A percentile compares a stretch with the other conserved stretches of the same genome.
Evolutionary conservation across 35 echinoderm and acorn worm species (phyloP).

Genomic region (Strongylocentrotus purpuratus): DNA sequence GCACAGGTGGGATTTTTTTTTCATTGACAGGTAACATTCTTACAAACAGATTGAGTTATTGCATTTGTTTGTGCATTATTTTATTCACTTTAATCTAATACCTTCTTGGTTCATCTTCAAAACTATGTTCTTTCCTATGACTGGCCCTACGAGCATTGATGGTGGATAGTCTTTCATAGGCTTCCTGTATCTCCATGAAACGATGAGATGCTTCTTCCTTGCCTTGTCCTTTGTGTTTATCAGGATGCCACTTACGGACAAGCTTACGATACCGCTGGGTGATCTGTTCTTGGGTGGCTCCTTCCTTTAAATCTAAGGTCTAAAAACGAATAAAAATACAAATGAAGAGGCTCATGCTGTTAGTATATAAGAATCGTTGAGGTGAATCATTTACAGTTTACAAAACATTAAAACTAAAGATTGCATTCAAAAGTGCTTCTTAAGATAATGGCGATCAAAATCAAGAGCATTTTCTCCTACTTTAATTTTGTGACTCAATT

Average conservation of each 20-base stretch:
- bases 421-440: too few species aligned
- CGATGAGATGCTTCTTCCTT: conserved; percentile 73
- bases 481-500: too few species aligned
- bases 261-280: conserved; percentile 80
- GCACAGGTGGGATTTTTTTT: not conserved
- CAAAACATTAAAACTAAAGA: too few species aligned
- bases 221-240: conserved; percentile 62
- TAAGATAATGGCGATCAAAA: too few species aligned
- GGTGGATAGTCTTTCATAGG: conserved; percentile 82
- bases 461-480: too few species aligned
- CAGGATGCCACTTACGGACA: conserved; percentile 76
- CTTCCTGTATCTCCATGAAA: conserved; percentile 87
- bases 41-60: too few species aligned
- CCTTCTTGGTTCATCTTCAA: conserved; percentile 43
- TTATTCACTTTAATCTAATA: not conserved
- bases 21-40: not conserved
- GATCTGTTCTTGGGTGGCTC: conserved; percentile 75
- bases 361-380: not conserved
- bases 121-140: conserved; percentile 37
- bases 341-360: not conserved
- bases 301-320: conserved; percentile 72
- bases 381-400: too few species aligned
- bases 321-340: conserved; percentile 31
- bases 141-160: conserved; percentile 65
- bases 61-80: too few species aligned